Percentiles rank a stretch among this genome's conserved stretches.
Evolutionary conservation across 2,113 vertebrate genomes (phyloP).

Genomic region (Malurus melanocephalus): DNA sequence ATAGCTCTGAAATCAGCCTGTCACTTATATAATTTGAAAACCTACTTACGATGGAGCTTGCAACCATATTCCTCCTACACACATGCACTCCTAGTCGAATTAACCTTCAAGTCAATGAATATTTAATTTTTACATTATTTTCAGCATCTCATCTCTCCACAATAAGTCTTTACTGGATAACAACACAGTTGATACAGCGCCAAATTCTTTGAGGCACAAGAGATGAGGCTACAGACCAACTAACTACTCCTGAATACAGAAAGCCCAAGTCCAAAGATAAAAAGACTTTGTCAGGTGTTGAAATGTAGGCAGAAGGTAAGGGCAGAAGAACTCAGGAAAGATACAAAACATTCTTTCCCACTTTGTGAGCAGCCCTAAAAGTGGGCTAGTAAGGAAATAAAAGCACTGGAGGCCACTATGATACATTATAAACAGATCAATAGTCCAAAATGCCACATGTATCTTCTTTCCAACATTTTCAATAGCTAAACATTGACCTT

Average conservation of each 20-base stretch:
- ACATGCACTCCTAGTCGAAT: neutral
- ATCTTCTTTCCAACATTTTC: conserved; percentile 28
- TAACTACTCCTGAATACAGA: neutral
- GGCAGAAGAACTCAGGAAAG: neutral
- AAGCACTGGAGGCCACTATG: neutral
- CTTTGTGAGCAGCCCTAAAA: neutral
- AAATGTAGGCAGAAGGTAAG: neutral
- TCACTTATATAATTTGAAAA: conserved; percentile 40
- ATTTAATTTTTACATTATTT: conserved; percentile 48
- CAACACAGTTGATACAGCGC: neutral
- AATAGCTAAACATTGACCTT: conserved; percentile 24
- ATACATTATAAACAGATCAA: conserved; percentile 21
- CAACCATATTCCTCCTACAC: conserved; percentile 26
- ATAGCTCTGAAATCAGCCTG: conserved; percentile 40
- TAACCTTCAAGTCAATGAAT: conserved; percentile 52
- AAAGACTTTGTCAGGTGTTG: neutral
- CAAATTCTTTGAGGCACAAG: neutral
- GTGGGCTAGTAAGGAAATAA: neutral
- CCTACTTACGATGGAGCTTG: conserved; percentile 5
- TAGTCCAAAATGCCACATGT: conserved; percentile 7
- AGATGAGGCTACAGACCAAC: neutral
- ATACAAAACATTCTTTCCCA: neutral
- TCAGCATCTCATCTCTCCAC: neutral
- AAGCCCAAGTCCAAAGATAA: neutral
- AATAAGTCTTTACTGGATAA: neutral